Base-by-base conservation (phyloP, 2,797 vertebrate species). In the Peromyscus nudipes region DNA sequence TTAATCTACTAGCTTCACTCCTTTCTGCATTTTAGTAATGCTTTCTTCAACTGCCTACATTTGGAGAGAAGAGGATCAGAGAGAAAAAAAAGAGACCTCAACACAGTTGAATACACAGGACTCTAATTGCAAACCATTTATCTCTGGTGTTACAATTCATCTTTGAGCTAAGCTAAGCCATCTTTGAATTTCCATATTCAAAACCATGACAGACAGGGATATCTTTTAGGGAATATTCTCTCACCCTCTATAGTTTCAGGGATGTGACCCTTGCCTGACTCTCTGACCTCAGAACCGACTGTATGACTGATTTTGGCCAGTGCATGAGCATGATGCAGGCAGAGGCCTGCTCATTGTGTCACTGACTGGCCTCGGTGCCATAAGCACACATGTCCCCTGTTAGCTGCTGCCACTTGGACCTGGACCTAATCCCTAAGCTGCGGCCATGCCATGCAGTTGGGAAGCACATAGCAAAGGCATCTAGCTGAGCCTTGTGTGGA, bases 271-370 rank as follows among this genome's bases (percentile, higher is more conserved):
- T 29, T 23, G 9, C 57, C 40, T 49, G 40, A 10, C 17, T 46
- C n/a, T 13, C 13, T 23, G 31, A 55, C 89, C 62, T 64, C 43
- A 49, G 14, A 34, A 52, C 49, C 40, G 89, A 34, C 62, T 8
- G 0, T 0, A 2, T 37, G n/a, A 49, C 87, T 81, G 13, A 9
- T 29, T 65, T 14, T 77, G 46, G 46, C 57, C 62, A 27, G 3
- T 27, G 9, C 6, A 5, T 25, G 27, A 46, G 23, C 2, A 43
- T 0, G 3, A 49, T 0, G 1, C 17, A 52, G 80, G 64, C n/a
- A 49, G 49, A 49, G 16, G 29, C 29, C 17, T 13, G 34, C 25
- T 1, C 16, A 75, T 1, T 5, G 2, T 8, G 19, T 1, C 49
- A 29, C 55, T 46, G 55, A 31, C 17, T 0, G 9, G 31, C n/a